Base-by-base conservation (phyloP, 2,113 vertebrate species). In the Elephas maximus region DNA sequence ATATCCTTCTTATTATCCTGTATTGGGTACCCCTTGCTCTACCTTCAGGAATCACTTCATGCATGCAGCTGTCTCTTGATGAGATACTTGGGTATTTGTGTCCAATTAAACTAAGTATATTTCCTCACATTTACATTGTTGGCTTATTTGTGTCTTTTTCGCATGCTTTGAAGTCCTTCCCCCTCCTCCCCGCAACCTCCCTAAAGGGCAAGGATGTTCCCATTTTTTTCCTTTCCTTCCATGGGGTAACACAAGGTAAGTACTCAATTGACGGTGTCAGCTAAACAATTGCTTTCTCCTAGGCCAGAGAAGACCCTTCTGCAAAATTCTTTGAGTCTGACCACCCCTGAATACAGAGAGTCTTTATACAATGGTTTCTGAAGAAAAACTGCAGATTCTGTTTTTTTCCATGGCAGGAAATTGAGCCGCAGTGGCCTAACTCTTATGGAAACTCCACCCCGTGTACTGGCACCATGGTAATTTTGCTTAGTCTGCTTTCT, bases 391-490 rank as follows among this genome's bases (percentile, higher is more conserved):
- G 30, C 65, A 95, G 93, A 41, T 65, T 91, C 89, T 96, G 74
- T 14, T 95, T 95, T 96, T 96, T 90, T 84, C 88, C 86, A 44
- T 87, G 81, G 71, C 94, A 96, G 91, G 94, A 97, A 96, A 91
- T 53, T n/a, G 48, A 96, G 63, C 37, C 81, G 79, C 44, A 65
- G 93, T 80, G 21, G 80, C 80, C 57, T 88, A 78, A 63, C 74
- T 94, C 88, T 88, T 87, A 57, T 73, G 93, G 94, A 92, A 97
- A 96, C 73, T 92, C 94, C 97, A 95, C 92, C 96, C 92, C 48
- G 0, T 81, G 94, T 84, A 57, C 87, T 90, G 93, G 95, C 95
- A 94, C 63, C 30, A 77, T 44, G 10, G 92, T 95, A 78, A 97
- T 96, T 94, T 91, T 95, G 79, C 77, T 77, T 93, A 92, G 73